Evolutionary conservation across 2,888 invertebrate species (phyloP), one percentile per base, ranked within the genome.

Genomic region (Stramonita haemastoma): DNA sequence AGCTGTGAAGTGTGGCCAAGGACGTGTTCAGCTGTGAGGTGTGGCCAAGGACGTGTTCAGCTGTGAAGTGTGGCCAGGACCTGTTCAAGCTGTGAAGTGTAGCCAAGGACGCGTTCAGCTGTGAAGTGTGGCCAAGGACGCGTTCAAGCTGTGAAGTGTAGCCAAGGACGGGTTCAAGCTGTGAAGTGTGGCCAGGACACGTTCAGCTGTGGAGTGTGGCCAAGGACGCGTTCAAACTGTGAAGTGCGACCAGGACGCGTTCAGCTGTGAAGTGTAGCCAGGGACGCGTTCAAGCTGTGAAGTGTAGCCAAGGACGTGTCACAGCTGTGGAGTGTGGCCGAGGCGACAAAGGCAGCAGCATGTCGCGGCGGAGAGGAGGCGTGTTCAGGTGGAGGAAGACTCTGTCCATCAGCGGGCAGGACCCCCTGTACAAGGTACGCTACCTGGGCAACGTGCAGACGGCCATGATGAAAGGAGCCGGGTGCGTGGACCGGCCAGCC

Each of bases 391-490:
- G 93, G 92, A 93, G 93, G 87, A 93, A 93, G 89, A 90, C 66
- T 57, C 98, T 98, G 93, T 98, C 98, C 92, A 99, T 99, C 95
- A 99, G 98, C 94, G 98, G 98, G 93, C 98, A 98, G 89, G 99
- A 99, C 96, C 99, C 99, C 4, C 97, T 97, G 89, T 98, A 98
- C 96, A 98, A 99, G 96, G 99, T 99, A 94, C 98, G 98, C 92
- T 99, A 99, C 96, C 97, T 99, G 94, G 99, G 99, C 92, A 99
- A 99, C 96, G 99, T 99, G 89, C 97, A 99, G 95, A 99, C 99
- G 91, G 98, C 99, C 95, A 98, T 99, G 98, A 99, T 99, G 95
- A 99, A 99, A 97, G 99, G 99, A 94, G 99, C 99, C 94, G 98
- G 98, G 93, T 99, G 99, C 96, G 97, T 99, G 92, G 99, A 99